Evolutionary conservation across 2,113 vertebrate genomes (phyloP), one percentile per base, ranked within the genome.

Genomic region (Istiophorus platypterus): DNA sequence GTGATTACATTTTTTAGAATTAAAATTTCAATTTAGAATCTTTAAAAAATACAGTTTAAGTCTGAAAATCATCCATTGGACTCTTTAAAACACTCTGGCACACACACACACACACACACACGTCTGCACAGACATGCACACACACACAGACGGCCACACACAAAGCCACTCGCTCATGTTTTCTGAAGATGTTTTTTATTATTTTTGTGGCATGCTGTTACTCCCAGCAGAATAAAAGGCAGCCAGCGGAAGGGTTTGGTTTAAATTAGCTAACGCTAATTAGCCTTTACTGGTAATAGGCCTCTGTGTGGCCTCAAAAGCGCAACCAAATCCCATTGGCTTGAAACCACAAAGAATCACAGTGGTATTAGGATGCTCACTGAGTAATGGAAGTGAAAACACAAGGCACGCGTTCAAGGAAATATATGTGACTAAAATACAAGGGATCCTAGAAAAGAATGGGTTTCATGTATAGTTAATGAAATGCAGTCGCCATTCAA

Each of bases 231-330:
- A 94, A 95, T 92, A 94, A 94, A 94, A 92, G 70, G 70, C 52
- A 58, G 78, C 72, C 68, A 88, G 31, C 54, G 90, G 92, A 94
- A 90, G 91, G 81, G 81, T 82, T 94, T 91, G 89, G 79, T 92
- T 90, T 89, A 89, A 91, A 94, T 93, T 51, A 92, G 80, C 88
- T 78, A 63, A 79, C 34, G 76, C 76, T 95, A 93, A 94, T 94
- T 88, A 93, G 82, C 83, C 74, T 91, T 92, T 92, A 89, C 88
- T 87, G 81, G 85, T 91, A 92, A 91, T 49, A 56, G 69, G 86
- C 66, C 54, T 76, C 56, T 86, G 76, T 91, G 63, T 64, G 84
- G 86, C 71, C 69, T 84, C 57, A 54, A 45, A 59, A 80, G 80
- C 82, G 85, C 86, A 87, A 65, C 67, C 66, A 81, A 78, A 86